Evolutionary conservation across 92 coral and sea anemone genomes (phyloP), one percentile per base, ranked within the genome.

Genomic region (Blastomussa wellsi): DNA sequence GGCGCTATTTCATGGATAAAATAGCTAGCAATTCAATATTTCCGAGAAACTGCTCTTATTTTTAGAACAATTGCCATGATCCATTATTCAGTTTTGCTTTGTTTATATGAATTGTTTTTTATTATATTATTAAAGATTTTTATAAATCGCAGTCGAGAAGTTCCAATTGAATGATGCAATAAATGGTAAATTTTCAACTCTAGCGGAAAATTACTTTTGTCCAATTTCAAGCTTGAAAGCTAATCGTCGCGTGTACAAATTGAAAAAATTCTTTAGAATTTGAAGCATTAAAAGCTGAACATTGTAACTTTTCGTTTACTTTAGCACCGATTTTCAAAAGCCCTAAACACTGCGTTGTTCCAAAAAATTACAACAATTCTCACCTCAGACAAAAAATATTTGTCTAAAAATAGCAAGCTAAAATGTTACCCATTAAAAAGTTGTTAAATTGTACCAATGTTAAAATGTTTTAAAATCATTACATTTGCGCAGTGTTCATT

Each of bases 341-440:
- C 77, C 39, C 42, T 31, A 16, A 48, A 51, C 14, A 15, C 9
- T 76, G 60, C 51, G 77, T 74, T 74, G 35, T 44, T 48, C 15
- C 55, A 42, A 51, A 49, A 31, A 49, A 33, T 33, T 49, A 35
- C 35, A 44, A 19, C 42, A 29, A 31, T 79, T 66, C 51, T n/a
- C 14, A 19, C 42, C 28, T 47, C 32, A n/a, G 62, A 29, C 26
- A 35, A 78, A 78, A 52, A 78, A 60, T 2, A 62, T 28, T 35
- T 70, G 28, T 37, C 75, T 42, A 67, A 42, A 67, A 51, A 38
- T 17, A 52, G 51, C 51, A 55, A 9, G 47, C 69, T 44, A 65
- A 66, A 65, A 80, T 80, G 75, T 47, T 44, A 22, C 29, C 33
- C 72, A 78, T 78, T 80, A 80, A 80, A 79, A 41, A 38, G 53